Evolutionary conservation across 2,888 invertebrate genomes (phyloP).

Genomic region (Liodrosophila aerea): DNA sequence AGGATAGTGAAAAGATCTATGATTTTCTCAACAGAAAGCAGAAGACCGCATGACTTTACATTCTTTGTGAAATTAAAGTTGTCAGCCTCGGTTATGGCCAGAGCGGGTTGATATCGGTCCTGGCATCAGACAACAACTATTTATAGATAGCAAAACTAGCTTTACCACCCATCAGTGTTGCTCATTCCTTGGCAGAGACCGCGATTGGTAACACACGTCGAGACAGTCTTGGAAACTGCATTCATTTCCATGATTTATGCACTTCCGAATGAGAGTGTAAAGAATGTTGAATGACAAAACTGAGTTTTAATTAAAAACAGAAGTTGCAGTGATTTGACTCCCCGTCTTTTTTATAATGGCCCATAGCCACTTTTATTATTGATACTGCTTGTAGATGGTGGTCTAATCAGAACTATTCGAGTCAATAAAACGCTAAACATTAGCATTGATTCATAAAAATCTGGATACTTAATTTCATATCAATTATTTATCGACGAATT

Average conservation of each 20-base stretch:
- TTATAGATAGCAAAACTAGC: conserved; percentile 52
- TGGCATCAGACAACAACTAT: conserved; percentile 48
- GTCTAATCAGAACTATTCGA: too few species aligned
- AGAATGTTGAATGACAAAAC: conserved; percentile 42
- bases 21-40: neutral
- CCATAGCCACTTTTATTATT: too few species aligned
- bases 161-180: conserved; percentile 10
- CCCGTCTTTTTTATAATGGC: too few species aligned
- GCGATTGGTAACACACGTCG: too few species aligned
- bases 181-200: neutral
- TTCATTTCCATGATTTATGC: conserved; percentile 31
- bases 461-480: too few species aligned
- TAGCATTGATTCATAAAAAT: too few species aligned
- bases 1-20: neutral
- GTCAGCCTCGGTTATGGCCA: conserved; percentile 39
- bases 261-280: conserved; percentile 10
- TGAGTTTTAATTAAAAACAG: conserved; percentile 45
- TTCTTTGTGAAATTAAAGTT: conserved; percentile 11
- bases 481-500: too few species aligned
- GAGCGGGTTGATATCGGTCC: conserved; percentile 23
- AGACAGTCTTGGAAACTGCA: neutral
- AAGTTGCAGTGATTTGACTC: conserved; percentile 31
- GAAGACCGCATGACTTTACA: neutral
- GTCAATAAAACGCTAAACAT: too few species aligned
- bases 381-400: too few species aligned